These are phyloP conservation scores for Drosophila athabasca DNA, from an alignment of 1,140 invertebrate species.

Conservation along the genomic window DNA sequence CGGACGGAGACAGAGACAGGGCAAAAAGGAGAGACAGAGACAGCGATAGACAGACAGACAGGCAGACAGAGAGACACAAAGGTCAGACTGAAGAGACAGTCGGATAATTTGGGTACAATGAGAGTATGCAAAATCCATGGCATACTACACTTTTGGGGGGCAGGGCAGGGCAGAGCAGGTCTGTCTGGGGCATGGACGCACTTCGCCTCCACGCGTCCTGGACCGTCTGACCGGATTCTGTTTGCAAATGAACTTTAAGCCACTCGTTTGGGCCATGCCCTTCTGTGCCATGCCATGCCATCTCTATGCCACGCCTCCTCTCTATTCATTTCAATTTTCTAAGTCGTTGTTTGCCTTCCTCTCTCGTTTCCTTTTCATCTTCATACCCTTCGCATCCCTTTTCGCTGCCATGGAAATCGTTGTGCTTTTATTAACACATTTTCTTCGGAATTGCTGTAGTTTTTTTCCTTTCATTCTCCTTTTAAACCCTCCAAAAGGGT, in stretches of 20 bases:
- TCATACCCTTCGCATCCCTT: not conserved
- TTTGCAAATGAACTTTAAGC: slow-evolving; percentile 50
- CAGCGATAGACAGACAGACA: too few species aligned
- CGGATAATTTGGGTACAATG: slow-evolving; percentile 21
- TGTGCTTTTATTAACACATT: slow-evolving; percentile 68
- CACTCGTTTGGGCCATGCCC: slow-evolving; percentile 7
- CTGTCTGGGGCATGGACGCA: slow-evolving; percentile 26
- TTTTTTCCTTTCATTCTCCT: slow-evolving; percentile 3
- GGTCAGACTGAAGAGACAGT: slow-evolving; percentile 11
- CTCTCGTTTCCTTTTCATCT: not conserved
- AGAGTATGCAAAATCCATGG: slow-evolving; percentile 29
- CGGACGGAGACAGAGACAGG: too few species aligned
- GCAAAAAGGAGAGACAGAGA: too few species aligned
- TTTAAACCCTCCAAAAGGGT: slow-evolving; percentile 34
- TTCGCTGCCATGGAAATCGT: slow-evolving; percentile 31
- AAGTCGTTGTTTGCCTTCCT: slow-evolving; percentile 3
- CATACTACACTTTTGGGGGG: slow-evolving; percentile 28
- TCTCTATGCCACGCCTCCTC: not conserved
- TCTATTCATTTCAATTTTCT: slow-evolving; percentile 61
- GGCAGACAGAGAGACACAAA: not conserved
- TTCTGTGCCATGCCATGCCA: too few species aligned
- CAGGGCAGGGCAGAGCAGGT: not conserved
- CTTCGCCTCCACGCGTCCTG: not conserved
- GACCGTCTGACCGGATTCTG: slow-evolving; percentile 29
- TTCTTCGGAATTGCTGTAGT: slow-evolving; percentile 35